Evolutionary conservation across 1,140 invertebrate species (phyloP), one percentile per base, ranked within the genome.

Genomic region (Zaprionus kolodkinae): DNA sequence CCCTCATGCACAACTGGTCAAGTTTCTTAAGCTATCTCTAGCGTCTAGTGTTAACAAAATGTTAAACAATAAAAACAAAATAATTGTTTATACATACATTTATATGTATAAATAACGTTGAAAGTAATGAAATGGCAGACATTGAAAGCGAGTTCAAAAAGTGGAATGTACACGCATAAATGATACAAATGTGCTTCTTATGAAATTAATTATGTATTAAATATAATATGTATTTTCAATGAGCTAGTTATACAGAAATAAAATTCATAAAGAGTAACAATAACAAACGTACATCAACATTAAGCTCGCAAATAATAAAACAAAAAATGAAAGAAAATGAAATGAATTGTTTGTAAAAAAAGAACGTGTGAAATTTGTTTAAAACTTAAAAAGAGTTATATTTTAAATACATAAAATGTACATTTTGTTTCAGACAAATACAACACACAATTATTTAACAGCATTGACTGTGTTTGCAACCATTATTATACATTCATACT

Each of bases 81-180:
- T 45, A 33, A 63, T 65, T 27, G 70, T 36, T 68, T 72, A 71
- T 50, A 68, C 38, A 68, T 56, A 61, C 45, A 60, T 79, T 67
- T 62, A 67, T 70, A 40, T 40, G n/a, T 43, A 63, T 63, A 45
- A 43, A 33, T 67, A 35, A 40, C 6, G 43, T 36, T 57, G 4
- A 45, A 43, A 15, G 15, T 57, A 30, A 69, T 45, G 45, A 54
- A 27, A 33, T 65, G 55, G 55, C 60, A 64, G 27, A 60, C 38
- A 72, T 62, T 57, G 66, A 64, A 72, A 78, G 77, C 74, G 65
- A 89, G 85, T 88, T 88, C 84, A 88, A 88, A 76, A 71, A 88
- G 57, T 83, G 79, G 63, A 88, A 83, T 88, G 79, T 83, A 87
- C 88, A 87, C 84, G 83, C 83, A 87, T 85, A 88, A 89, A 78